These are phyloP conservation scores for Meleagris gallopavo DNA, from an alignment of 2,113 vertebrate species.

Conservation along the genomic window DNA sequence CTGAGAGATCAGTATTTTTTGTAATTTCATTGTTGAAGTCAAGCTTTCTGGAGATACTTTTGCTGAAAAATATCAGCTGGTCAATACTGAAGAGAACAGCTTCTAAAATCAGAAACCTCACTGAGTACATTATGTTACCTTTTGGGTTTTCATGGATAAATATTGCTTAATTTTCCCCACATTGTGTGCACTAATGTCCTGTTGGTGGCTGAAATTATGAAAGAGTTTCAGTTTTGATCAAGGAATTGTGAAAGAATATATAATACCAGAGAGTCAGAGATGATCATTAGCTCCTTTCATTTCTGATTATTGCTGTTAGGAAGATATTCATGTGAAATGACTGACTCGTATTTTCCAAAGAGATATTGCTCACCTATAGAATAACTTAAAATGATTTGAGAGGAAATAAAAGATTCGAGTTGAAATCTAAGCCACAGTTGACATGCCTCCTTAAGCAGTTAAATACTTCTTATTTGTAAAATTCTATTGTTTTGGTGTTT, in stretches of 20 bases:
- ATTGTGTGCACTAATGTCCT: fast-evolving
- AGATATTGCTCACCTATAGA: neutral
- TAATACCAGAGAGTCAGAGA: neutral
- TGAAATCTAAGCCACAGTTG: neutral
- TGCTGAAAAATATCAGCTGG: neutral
- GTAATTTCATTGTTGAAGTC: no score
- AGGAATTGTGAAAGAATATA: neutral
- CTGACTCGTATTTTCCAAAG: neutral
- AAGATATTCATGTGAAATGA: neutral
- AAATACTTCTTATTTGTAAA: neutral
- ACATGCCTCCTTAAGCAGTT: fast-evolving
- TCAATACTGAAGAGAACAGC: neutral
- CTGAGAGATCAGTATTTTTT: neutral
- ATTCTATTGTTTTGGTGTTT: neutral
- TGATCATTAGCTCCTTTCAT: neutral
- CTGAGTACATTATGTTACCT: fast-evolving
- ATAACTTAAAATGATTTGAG: neutral
- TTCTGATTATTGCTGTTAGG: neutral
- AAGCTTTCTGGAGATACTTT: neutral
- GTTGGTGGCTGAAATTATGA: neutral
- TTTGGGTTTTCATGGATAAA: neutral
- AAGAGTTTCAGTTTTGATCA: neutral
- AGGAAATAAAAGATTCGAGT: neutral
- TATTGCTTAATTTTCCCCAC: neutral
- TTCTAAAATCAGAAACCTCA: neutral